phyloP scores from a whole-genome alignment of 2,113 vertebrate genomes.

The Gambusia holbrooki region DNA sequence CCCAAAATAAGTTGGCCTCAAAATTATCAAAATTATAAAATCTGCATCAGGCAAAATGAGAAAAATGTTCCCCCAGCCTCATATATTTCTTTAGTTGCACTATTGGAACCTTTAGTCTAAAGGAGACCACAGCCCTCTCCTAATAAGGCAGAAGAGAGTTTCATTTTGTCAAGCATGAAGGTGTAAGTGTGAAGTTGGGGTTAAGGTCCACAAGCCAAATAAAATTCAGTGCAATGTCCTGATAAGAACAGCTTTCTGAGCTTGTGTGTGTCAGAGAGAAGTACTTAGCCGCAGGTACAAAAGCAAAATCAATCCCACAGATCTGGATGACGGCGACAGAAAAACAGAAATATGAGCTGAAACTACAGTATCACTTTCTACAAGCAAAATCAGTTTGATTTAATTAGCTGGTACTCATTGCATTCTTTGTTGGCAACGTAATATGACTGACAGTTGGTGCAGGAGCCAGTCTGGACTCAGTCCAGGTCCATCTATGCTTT shows the following conservation, averaged over 20 bases:
- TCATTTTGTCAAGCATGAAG: background rate
- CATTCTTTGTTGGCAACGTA: conserved; percentile 71
- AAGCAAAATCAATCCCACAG: conserved; percentile 38
- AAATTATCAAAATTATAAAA: too few relatives aligned
- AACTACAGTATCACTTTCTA: conserved; percentile 56
- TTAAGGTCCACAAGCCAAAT: background rate
- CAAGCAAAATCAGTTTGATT: conserved; percentile 68
- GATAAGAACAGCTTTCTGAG: conserved; percentile 14
- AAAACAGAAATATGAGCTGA: conserved; percentile 63
- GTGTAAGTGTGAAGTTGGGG: background rate
- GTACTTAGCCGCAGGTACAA: conserved; percentile 36
- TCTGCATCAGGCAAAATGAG: background rate
- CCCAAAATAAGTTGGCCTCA: too few relatives aligned
- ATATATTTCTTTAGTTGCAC: background rate
- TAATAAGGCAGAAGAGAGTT: background rate
- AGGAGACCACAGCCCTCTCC: background rate
- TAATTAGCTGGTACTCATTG: conserved; percentile 76
- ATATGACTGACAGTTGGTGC: conserved; percentile 72
- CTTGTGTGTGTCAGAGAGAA: conserved; percentile 2
- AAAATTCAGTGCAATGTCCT: background rate
- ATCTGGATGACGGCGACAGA: conserved; percentile 41
- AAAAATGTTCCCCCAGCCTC: too few relatives aligned
- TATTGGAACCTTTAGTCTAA: background rate
- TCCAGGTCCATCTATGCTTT: conserved; percentile 52
- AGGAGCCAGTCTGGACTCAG: conserved; percentile 44